Conservation (phyloP, 2,888 invertebrate genomes). For the Acleris emargana region DNA sequence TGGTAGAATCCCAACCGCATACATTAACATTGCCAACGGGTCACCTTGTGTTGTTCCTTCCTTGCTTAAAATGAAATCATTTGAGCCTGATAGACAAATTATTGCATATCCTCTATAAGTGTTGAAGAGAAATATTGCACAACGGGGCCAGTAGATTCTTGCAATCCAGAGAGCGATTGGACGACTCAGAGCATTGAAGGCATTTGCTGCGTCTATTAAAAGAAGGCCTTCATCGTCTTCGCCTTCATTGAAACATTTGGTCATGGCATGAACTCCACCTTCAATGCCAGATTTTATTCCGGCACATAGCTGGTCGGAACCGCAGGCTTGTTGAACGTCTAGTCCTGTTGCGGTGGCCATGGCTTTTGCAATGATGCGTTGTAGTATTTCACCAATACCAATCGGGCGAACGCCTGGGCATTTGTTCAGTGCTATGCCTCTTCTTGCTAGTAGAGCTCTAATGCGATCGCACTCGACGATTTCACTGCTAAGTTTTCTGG, state of each 20-base stretch:
- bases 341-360: slow-evolving; percentile 2
- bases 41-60: slow-evolving; percentile 5
- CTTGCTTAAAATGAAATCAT: slow-evolving; percentile 1
- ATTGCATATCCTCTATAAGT: slow-evolving; percentile 6
- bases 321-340: neutral
- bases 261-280: neutral
- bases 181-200: slow-evolving; percentile 5
- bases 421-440: too few species aligned
- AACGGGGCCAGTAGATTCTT: slow-evolving; percentile 6
- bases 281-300: slow-evolving; percentile 6
- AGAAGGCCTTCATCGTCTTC: slow-evolving; percentile 2
- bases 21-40: slow-evolving; percentile 4
- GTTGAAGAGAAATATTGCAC: slow-evolving; percentile 4
- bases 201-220: slow-evolving; percentile 8
- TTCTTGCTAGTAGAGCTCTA: too few species aligned
- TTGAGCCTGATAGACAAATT: too few species aligned
- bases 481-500: too few species aligned
- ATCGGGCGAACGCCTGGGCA: slow-evolving; percentile 9
- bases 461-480: too few species aligned
- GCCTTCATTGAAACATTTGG: slow-evolving; percentile 3
- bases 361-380: slow-evolving; percentile 11
- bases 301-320: neutral
- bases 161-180: slow-evolving; percentile 10
- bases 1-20: neutral
- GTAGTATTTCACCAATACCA: slow-evolving; percentile 9